Conservation (phyloP, 2,797 vertebrate species). For the Girardinus metallicus region DNA sequence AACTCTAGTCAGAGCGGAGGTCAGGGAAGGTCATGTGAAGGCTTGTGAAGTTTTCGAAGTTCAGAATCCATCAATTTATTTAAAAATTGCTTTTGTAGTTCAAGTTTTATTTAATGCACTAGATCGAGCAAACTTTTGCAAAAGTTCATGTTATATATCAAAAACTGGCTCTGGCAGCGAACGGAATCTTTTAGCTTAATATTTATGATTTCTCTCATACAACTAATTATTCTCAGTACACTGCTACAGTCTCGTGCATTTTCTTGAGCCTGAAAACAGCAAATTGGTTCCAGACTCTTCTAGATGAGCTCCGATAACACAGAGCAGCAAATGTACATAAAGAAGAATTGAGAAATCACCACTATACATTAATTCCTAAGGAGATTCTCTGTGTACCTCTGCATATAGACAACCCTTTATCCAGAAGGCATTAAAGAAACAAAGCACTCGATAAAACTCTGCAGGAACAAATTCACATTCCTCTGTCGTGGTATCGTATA, state of each 20-base stretch:
- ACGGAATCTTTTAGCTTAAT: not conserved
- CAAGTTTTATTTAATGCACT: not conserved
- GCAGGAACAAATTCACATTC: constrained; percentile 62
- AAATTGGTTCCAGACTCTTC: constrained; percentile 31
- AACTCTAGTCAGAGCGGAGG: not conserved
- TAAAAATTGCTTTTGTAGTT: not conserved
- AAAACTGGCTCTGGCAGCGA: not conserved
- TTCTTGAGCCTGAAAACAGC: not conserved
- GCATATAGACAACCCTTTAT: constrained; percentile 42
- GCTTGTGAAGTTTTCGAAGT: not conserved
- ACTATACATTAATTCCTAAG: constrained; percentile 20
- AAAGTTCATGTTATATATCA: not conserved
- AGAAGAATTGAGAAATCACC: constrained; percentile 2
- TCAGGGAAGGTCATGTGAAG: not conserved
- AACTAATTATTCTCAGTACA: not conserved
- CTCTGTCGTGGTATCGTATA: constrained; percentile 61
- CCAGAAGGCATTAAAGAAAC: constrained; percentile 75
- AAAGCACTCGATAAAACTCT: constrained; percentile 54
- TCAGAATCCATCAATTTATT: not conserved
- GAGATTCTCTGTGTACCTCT: constrained; percentile 24
- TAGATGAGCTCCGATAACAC: constrained; percentile 9
- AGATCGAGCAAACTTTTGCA: not conserved
- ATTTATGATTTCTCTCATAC: not conserved
- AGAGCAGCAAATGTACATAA: constrained; percentile 14
- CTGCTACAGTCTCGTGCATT: not conserved